Evolutionary conservation across 2,113 vertebrate genomes (phyloP).

Genomic region (Petaurus breviceps): DNA sequence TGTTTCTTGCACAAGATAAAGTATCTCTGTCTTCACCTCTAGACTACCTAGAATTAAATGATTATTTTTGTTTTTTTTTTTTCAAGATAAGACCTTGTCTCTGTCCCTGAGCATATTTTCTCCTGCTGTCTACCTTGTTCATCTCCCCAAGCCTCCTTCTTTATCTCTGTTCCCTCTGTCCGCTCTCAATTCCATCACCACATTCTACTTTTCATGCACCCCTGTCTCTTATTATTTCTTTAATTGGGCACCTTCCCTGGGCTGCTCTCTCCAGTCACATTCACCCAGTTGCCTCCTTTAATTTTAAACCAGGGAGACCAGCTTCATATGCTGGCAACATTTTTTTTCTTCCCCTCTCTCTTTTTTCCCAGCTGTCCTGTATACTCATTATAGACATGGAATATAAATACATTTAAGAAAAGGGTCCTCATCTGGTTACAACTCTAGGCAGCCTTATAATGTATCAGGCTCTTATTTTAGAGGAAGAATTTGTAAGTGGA

Average conservation of each 20-base stretch:
- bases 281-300: constrained; percentile 69
- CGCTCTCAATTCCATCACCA: constrained; percentile 60
- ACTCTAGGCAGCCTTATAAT: not conserved
- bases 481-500: not conserved
- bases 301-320: constrained; percentile 69
- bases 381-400: constrained; percentile 42
- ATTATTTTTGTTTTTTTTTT: constrained; percentile 31
- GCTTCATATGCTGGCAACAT: not conserved
- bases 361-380: not conserved
- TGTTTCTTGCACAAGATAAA: constrained; percentile 74
- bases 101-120: not conserved
- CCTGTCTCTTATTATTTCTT: constrained; percentile 68
- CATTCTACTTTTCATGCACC: constrained; percentile 78
- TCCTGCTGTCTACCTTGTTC: not conserved
- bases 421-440: constrained; percentile 9
- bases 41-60: constrained; percentile 61
- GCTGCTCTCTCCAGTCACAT: constrained; percentile 64
- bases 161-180: constrained; percentile 56
- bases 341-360: not conserved
- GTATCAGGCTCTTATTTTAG: not conserved
- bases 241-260: constrained; percentile 65
- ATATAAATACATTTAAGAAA: constrained; percentile 25
- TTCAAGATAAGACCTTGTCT: constrained; percentile 1
- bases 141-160: constrained; percentile 52
- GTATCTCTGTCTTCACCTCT: constrained; percentile 58